Evolutionary conservation across 2,888 invertebrate species (phyloP), one percentile per base, ranked within the genome.

Genomic region (Cerastis leucographa): DNA sequence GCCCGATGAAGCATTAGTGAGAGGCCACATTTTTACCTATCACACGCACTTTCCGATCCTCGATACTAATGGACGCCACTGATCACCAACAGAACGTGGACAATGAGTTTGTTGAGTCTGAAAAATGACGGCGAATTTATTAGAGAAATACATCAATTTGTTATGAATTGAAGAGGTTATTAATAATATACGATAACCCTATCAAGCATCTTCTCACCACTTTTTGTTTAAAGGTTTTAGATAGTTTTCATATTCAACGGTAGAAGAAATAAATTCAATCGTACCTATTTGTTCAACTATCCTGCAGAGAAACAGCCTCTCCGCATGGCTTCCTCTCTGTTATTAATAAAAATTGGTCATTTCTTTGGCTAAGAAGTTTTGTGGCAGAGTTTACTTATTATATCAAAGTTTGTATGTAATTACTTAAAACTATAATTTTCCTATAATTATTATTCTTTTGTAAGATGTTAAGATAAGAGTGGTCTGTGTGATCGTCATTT

Each of bases 21-120:
- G 87, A 85, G 90, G 89, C 90, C 90, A 91, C 93, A 92, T 94
- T 93, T 92, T 93, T 90, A 93, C 93, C 94, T 94, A 95, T 95
- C 94, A 93, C 91, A 90, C 91, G 90, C 94, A 93, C 92, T 94
- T 94, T 92, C 89, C 94, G 91, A 94, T 92, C 89, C 90, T 89
- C 92, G 92, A 95, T 94, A 79, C 91, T 92, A 92, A 93, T 92
- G 92, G 93, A 90, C 51, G 72, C n/a, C 69, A 69, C 75, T 83
- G 83, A 65, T 42, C 72, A 85, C 8, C 5, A 12, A 44, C 9
- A 85, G 62, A 87, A 88, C 86, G n/a, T 59, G 42, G 87, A 74
- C 88, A 73, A 49, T 78, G 74, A 11, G 29, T 71, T 72, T 72
- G n/a, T 68, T 70, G 19, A 9, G 14, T 64, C 11, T 1, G 5